Evolutionary conservation across 2,888 invertebrate genomes (phyloP).

Genomic region (Pyrrhosoma nymphula): DNA sequence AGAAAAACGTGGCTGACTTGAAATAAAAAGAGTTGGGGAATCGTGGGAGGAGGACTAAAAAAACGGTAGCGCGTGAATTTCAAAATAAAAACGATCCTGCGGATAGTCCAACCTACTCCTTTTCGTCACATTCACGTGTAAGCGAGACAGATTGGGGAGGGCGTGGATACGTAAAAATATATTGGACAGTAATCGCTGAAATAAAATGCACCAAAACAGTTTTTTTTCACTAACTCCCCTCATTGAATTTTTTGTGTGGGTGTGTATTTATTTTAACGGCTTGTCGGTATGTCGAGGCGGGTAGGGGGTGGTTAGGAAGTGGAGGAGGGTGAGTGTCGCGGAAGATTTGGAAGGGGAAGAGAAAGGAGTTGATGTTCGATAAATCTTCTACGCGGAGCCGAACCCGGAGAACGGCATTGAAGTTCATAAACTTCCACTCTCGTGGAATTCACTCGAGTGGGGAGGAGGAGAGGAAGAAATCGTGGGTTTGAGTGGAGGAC

Average conservation of each 20-base stretch:
- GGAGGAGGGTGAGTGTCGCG: background rate
- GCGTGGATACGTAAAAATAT: background rate
- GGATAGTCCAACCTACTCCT: background rate
- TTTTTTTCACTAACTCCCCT: background rate
- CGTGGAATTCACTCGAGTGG: background rate
- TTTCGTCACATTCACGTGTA: background rate
- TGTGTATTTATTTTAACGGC: background rate
- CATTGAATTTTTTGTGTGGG: background rate
- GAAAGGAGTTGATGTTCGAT: slow-evolving; percentile 36
- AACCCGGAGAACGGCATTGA: background rate
- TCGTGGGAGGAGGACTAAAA: background rate
- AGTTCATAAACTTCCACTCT: slow-evolving; percentile 62
- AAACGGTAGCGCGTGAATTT: background rate
- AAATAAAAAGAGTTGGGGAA: background rate
- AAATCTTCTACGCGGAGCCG: slow-evolving; percentile 23
- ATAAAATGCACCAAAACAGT: background rate
- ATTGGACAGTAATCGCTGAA: background rate
- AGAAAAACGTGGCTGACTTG: background rate
- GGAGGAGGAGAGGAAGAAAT: background rate
- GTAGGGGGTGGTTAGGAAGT: background rate
- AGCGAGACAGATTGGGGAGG: background rate
- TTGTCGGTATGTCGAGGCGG: background rate
- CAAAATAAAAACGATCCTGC: background rate
- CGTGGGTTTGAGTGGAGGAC: background rate
- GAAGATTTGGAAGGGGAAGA: background rate